These are phyloP conservation scores for Garra rufa DNA, from an alignment of 2,113 vertebrate genomes.

Conservation along the genomic window DNA sequence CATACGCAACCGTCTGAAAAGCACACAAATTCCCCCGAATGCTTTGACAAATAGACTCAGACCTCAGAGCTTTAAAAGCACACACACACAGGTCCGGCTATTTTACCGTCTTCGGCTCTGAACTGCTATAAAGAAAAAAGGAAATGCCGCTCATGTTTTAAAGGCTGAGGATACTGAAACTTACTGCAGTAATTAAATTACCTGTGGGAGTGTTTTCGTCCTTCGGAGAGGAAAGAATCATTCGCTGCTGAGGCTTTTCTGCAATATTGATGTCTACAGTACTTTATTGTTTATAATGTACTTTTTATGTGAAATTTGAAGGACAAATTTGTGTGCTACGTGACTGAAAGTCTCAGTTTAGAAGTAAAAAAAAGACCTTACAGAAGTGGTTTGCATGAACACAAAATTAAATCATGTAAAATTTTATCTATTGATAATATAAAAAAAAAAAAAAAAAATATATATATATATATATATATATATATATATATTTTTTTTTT, in stretches of 20 bases:
- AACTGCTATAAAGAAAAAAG: conserved; percentile 2
- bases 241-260: neutral
- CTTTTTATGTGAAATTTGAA: conserved; percentile 1
- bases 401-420: too few relatives aligned
- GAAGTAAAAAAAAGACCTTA: neutral
- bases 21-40: neutral
- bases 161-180: conserved; percentile 1
- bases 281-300: neutral
- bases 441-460: too few relatives aligned
- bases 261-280: neutral
- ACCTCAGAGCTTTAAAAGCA: neutral
- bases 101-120: neutral
- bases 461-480: too few relatives aligned
- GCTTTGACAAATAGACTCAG: conserved; percentile 7
- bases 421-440: too few relatives aligned
- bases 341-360: neutral
- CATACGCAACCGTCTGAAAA: neutral
- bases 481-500: too few relatives aligned
- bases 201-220: neutral
- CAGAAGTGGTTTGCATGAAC: too few relatives aligned
- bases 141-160: neutral
- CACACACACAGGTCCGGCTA: neutral
- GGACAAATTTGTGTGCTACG: neutral
- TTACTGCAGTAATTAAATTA: conserved; percentile 8
- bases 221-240: neutral